phyloP scores from a whole-genome alignment of 2,888 invertebrate genomes.

The Caprella mutica region DNA sequence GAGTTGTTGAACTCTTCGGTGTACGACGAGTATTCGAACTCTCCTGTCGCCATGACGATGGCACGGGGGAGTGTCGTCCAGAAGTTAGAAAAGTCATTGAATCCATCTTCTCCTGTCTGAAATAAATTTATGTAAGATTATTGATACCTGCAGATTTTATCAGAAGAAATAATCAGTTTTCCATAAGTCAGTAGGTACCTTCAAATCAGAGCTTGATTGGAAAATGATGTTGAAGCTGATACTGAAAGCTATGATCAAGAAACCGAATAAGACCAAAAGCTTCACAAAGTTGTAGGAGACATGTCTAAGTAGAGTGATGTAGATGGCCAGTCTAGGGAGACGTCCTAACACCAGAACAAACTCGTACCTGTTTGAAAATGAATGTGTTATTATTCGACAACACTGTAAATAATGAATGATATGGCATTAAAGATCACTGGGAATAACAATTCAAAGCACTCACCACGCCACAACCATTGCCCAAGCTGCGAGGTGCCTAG shows the following conservation, averaged over 20 bases:
- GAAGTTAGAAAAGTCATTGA: constrained; percentile 19
- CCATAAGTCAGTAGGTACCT: constrained; percentile 6
- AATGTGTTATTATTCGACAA: not conserved
- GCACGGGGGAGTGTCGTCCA: constrained; percentile 33
- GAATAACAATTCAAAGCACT: constrained; percentile 7
- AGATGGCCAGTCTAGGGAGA: constrained; percentile 27
- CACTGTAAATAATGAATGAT: not conserved
- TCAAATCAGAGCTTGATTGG: constrained; percentile 10
- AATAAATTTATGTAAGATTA: not conserved
- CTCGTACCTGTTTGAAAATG: constrained; percentile 32
- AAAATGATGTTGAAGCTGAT: constrained; percentile 33
- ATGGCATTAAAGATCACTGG: not conserved
- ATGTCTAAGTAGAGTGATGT: constrained; percentile 32
- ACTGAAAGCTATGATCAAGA: constrained; percentile 31
- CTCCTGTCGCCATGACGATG: constrained; percentile 34
- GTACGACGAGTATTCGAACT: constrained; percentile 32
- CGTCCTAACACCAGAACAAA: constrained; percentile 31
- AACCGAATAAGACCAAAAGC: constrained; percentile 29
- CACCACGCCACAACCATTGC: constrained; percentile 29
- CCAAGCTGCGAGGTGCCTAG: constrained; percentile 32
- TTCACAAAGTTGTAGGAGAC: constrained; percentile 32
- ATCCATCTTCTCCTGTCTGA: no score
- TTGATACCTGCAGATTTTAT: not conserved
- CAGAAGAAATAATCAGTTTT: not conserved
- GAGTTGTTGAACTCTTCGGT: constrained; percentile 13